Percentiles rank a stretch among this genome's conserved stretches.
Conservation (phyloP, 2,888 invertebrate species). For the Polymixis lichenea region DNA sequence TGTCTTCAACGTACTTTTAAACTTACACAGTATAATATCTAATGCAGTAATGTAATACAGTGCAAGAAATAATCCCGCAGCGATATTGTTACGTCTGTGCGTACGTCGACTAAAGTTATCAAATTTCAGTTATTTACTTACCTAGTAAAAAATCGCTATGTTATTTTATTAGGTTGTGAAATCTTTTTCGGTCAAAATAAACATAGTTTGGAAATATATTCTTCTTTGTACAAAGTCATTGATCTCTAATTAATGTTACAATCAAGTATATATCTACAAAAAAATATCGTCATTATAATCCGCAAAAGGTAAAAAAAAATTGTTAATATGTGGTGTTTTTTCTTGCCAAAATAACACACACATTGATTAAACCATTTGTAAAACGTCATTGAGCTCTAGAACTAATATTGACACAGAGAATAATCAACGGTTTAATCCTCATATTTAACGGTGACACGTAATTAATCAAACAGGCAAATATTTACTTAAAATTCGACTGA, state of each 20-base stretch:
- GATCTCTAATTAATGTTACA: neutral
- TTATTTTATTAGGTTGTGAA: no score
- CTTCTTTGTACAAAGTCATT: neutral
- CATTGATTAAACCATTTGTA: neutral
- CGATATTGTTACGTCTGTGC: no score
- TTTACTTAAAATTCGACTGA: constrained; percentile 15
- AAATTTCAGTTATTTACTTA: constrained; percentile 1
- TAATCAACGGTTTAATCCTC: neutral
- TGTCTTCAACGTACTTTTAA: no score
- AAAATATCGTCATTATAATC: neutral
- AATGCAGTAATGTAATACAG: no score
- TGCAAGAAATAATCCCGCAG: no score
- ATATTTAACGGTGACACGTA: neutral
- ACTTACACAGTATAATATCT: no score
- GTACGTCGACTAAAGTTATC: no score
- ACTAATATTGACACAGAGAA: constrained; percentile 14
- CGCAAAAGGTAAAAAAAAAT: neutral
- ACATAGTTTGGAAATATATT: neutral
- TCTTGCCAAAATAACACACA: constrained; percentile 3
- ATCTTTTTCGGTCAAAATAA: neutral
- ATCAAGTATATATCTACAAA: neutral
- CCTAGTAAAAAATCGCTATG: neutral
- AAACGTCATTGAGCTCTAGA: constrained; percentile 24
- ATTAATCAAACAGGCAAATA: constrained; percentile 35
- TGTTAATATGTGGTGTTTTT: neutral